A percentile compares a stretch with the other conserved stretches of the same genome.
Evolutionary conservation across 2,797 vertebrate species (phyloP).

Genomic region (Tapirus indicus): DNA sequence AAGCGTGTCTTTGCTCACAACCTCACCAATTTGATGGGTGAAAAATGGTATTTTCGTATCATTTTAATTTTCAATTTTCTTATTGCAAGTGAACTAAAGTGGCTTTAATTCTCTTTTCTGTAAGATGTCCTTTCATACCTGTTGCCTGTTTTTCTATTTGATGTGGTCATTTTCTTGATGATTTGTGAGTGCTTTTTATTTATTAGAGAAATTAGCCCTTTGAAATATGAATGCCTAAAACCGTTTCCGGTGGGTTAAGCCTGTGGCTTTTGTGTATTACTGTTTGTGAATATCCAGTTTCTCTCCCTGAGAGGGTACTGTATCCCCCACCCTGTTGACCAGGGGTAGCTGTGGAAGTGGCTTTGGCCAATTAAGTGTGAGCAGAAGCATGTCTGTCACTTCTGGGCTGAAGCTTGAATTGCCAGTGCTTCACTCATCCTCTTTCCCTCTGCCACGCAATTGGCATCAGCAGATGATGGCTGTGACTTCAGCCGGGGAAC

Average conservation of each 20-base stretch:
- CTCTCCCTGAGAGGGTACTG: not conserved
- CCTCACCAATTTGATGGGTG: not conserved
- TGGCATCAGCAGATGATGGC: not conserved
- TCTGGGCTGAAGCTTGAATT: not conserved
- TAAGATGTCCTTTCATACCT: not conserved
- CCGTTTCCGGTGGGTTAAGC: not conserved
- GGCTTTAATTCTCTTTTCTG: constrained; percentile 6
- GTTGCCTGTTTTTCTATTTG: not conserved
- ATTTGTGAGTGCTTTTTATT: not conserved
- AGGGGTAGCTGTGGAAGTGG: not conserved
- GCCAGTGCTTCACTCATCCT: not conserved
- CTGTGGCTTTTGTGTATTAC: not conserved
- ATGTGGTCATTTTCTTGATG: not conserved
- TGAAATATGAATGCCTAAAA: not conserved
- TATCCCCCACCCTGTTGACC: not conserved
- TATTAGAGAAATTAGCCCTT: not conserved
- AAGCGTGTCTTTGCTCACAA: not conserved
- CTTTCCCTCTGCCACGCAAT: not conserved
- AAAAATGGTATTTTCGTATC: not conserved
- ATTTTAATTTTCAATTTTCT: constrained; percentile 30
- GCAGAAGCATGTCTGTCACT: not conserved
- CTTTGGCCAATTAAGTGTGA: not conserved
- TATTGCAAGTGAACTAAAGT: not conserved
- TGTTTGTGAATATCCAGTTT: not conserved
- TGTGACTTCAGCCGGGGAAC: not conserved